These are phyloP conservation scores for Paradoxurus hermaphroditus DNA, from an alignment of 2,113 vertebrate species.

Conservation along the genomic window DNA sequence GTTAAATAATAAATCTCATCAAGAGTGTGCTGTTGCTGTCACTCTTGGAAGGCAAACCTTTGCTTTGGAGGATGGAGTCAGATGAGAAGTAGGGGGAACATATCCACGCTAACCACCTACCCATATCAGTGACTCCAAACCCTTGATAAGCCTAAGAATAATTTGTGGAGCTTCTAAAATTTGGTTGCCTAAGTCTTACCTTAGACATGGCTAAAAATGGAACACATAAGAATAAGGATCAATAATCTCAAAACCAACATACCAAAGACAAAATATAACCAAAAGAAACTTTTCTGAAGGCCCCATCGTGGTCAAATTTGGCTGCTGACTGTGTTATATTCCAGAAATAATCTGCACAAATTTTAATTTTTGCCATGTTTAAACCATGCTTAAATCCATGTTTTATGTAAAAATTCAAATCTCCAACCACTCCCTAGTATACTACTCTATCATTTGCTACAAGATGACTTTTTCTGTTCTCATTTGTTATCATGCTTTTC, in stretches of 20 bases:
- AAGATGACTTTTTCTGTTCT: background rate
- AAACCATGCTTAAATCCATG: background rate
- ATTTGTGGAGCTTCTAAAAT: background rate
- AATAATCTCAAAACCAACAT: background rate
- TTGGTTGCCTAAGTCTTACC: background rate
- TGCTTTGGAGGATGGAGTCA: background rate
- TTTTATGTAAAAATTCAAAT: background rate
- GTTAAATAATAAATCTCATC: background rate
- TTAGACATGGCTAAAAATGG: background rate
- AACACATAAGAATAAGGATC: background rate
- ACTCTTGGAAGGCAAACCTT: background rate
- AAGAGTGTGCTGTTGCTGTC: background rate
- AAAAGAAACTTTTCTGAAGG: background rate
- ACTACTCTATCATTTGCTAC: background rate
- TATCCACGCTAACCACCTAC: background rate
- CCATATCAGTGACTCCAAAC: background rate
- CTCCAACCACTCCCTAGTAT: background rate
- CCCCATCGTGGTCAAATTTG: background rate
- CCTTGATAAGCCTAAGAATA: background rate
- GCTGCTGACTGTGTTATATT: background rate
- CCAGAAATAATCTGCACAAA: background rate
- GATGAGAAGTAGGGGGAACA: fast-evolving
- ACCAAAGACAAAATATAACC: background rate
- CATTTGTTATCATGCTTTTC: background rate
- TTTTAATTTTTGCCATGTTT: background rate